Conservation (phyloP, 1,140 invertebrate genomes). For the Panagrolaimus sp. region DNA sequence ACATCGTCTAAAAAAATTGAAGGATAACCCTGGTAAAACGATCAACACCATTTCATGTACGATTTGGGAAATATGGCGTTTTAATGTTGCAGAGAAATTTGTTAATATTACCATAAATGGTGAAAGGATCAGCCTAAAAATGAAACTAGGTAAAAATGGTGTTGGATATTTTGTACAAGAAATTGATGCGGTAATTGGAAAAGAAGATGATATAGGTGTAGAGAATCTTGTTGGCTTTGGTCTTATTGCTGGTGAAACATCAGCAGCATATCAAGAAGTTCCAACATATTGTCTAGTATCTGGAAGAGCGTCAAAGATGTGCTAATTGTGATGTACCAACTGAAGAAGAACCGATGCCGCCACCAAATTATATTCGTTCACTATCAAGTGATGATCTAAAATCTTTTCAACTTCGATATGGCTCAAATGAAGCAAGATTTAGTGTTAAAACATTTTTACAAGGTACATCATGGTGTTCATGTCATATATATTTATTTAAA, state of each 20-base stretch:
- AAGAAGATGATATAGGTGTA: too few species aligned
- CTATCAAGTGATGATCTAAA: conserved; percentile 84
- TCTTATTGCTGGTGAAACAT: too few species aligned
- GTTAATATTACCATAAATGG: conserved; percentile 98
- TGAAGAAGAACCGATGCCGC: neutral
- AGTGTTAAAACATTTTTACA: conserved; percentile 98
- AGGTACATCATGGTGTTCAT: conserved; percentile 89
- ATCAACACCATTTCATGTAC: conserved; percentile 96
- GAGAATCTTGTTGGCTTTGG: too few species aligned
- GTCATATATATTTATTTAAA: conserved; percentile 92
- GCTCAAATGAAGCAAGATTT: conserved; percentile 91
- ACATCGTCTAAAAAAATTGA: too few species aligned
- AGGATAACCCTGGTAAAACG: too few species aligned
- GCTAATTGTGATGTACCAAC: conserved; percentile 17
- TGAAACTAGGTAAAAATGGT: conserved; percentile 96
- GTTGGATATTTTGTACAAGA: conserved; percentile 97
- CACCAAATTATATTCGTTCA: conserved; percentile 41
- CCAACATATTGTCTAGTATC: conserved; percentile 38
- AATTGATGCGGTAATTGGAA: conserved; percentile 24
- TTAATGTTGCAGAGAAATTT: conserved; percentile 87
- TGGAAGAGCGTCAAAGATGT: conserved; percentile 25
- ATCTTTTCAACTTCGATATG: conserved; percentile 67
- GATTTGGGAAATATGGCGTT: conserved; percentile 97
- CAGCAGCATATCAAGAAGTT: too few species aligned
- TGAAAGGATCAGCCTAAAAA: conserved; percentile 78